phyloP scores from a whole-genome alignment of 2,888 invertebrate species.

The Synanthedon vespiformis region DNA sequence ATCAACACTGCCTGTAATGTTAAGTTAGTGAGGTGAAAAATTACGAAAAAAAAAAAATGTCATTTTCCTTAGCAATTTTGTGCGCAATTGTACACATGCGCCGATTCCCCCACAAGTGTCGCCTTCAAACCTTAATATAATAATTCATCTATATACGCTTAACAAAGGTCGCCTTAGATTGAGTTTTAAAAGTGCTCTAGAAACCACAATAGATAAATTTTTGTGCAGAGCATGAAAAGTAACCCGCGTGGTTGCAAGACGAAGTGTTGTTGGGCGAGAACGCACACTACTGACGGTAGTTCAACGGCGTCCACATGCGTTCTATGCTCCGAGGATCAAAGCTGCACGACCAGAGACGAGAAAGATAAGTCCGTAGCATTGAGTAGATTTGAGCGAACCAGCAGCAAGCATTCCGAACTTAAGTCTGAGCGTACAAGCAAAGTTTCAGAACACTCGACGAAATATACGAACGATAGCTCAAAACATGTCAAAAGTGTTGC shows the following conservation, averaged over 20 bases:
- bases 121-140: no score
- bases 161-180: no score
- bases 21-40: no score
- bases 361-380: slow-evolving; percentile 26
- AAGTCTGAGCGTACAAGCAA: slow-evolving; percentile 8
- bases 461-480: slow-evolving; percentile 14
- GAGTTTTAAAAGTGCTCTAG: not conserved
- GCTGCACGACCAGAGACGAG: slow-evolving; percentile 1
- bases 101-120: no score
- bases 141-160: no score
- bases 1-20: no score
- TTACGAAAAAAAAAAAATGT: no score
- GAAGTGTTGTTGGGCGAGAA: slow-evolving; percentile 28
- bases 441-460: slow-evolving; percentile 11
- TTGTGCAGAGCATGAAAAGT: slow-evolving; percentile 47
- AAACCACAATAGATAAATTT: slow-evolving; percentile 22
- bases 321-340: slow-evolving; percentile 35
- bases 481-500: slow-evolving; percentile 14
- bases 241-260: slow-evolving; percentile 29
- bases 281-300: slow-evolving; percentile 25
- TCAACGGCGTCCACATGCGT: slow-evolving; percentile 55
- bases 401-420: not conserved
- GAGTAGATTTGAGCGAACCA: slow-evolving; percentile 15
- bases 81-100: no score
- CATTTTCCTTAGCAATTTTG: no score